Evolutionary conservation across 2,888 invertebrate species (phyloP).

Genomic region (Caenorhabditis panamensis): DNA sequence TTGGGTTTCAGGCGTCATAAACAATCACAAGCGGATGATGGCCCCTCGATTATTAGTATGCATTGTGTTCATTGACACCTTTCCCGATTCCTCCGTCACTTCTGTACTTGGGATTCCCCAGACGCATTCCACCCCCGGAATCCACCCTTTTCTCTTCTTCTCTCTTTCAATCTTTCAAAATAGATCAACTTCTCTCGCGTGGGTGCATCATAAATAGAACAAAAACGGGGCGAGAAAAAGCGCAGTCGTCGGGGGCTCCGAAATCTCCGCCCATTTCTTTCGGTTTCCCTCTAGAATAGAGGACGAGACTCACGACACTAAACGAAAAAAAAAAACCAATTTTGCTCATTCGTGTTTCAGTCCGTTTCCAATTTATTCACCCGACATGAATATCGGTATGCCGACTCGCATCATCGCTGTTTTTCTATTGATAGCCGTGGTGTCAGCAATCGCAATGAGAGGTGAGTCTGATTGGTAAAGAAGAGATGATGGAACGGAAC

Average conservation of each 20-base stretch:
- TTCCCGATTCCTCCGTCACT: conserved; percentile 23
- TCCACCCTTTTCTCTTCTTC: conserved; percentile 4
- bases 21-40: conserved; percentile 9
- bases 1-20: conserved; percentile 52
- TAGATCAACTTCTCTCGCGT: conserved; percentile 35
- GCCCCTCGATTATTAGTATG: conserved; percentile 13
- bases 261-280: conserved; percentile 37
- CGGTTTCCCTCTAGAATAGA: conserved; percentile 24
- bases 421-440: conserved; percentile 23
- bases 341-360: conserved; percentile 20
- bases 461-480: conserved; percentile 22
- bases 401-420: conserved; percentile 26
- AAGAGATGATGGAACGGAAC: not conserved
- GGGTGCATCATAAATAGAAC: conserved; percentile 48
- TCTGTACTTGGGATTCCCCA: conserved; percentile 38
- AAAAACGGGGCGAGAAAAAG: conserved; percentile 26
- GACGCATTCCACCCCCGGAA: conserved; percentile 27
- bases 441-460: conserved; percentile 35
- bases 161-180: conserved; percentile 26
- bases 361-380: not conserved
- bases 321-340: conserved; percentile 27
- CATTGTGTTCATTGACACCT: conserved; percentile 9
- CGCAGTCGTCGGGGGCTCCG: conserved; percentile 6
- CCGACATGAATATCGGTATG: conserved; percentile 25
- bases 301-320: conserved; percentile 2